Base-by-base conservation (phyloP, 2,888 invertebrate genomes). In the Yponomeuta evonymella region DNA sequence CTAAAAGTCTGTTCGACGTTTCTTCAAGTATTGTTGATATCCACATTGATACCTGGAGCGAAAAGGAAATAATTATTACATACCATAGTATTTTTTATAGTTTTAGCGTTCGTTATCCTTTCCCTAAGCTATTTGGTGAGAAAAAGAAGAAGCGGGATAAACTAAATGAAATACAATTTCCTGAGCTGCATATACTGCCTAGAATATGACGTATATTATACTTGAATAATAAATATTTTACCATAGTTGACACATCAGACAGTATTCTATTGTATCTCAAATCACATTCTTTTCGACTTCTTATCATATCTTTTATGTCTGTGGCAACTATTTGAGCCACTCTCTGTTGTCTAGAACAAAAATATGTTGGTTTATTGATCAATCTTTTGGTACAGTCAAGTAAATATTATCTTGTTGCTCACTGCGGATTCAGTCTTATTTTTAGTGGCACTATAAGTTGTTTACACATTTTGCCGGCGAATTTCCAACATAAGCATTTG, bases 1-100 rank as follows among this genome's bases (percentile, higher is more conserved):
- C 81, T 72, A 89, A 75, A 48, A 85, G 74, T 72, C 80, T 87
- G 33, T 78, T 75, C 8, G 78, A 73, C 5, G 85, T 74, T 66
- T 89, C 87, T 63, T 85, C 81, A 12, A 92, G 75, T 72, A 91
- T 81, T 66, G 76, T 76, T 65, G 79, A 74, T 68, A 90, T 84
- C 91, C 91, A 92, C 67, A 85, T 71, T 15, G 51, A 12, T 15
- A 58, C 51, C 51, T 58, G 51, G 43, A 43, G 51, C 51, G 51
- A 58, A 58, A 58, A 15, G 15, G 15, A 15, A 15, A 2, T 1
- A 51, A 23, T 2, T 36, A 36, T 51, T 51, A 8, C 5, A 51
- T 51, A 9, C 1, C 12, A 51, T 51, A 2, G 2, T 51, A 12
- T 51, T 3, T 51, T 51, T 51, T 51, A 12, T 58, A 15, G 43